Percentiles rank a stretch among this genome's conserved stretches.
Evolutionary conservation across 2,797 vertebrate species (phyloP).

Genomic region (Mallotus villosus): DNA sequence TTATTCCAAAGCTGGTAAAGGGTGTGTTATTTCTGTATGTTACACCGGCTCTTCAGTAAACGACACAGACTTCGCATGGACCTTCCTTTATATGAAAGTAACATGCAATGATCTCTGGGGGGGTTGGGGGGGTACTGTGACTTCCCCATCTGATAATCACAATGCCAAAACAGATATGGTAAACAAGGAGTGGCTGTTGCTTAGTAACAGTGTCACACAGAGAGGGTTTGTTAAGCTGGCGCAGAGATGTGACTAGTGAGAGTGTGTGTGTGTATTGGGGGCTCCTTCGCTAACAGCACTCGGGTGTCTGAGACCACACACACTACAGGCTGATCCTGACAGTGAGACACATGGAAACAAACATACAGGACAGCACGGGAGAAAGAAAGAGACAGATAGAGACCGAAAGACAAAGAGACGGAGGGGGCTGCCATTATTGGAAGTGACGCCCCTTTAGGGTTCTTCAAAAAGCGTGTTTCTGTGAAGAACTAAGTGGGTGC

Average conservation of each 20-base stretch:
- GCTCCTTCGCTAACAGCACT: constrained; percentile 37
- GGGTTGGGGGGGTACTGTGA: neutral
- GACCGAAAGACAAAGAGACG: neutral
- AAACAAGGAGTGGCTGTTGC: constrained; percentile 80
- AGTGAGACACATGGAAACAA: neutral
- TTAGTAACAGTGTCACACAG: constrained; percentile 64
- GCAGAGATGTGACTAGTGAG: constrained; percentile 34
- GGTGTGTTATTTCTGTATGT: neutral
- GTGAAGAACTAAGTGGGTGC: neutral
- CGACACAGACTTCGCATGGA: constrained; percentile 21
- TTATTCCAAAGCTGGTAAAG: no score
- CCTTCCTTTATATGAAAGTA: constrained; percentile 51
- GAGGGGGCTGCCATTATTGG: neutral
- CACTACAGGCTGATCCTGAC: constrained; percentile 13
- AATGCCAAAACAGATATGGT: constrained; percentile 72
- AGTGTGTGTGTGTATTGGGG: constrained; percentile 21
- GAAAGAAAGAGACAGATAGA: neutral
- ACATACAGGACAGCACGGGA: neutral
- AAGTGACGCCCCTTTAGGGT: neutral
- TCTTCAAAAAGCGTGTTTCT: constrained; percentile 17
- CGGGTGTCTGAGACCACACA: constrained; percentile 28
- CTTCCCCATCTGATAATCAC: constrained; percentile 61
- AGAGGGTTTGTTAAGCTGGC: constrained; percentile 61
- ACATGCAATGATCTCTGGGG: constrained; percentile 40
- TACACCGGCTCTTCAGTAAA: neutral